These are phyloP conservation scores for Danio choprae DNA, from an alignment of 2,797 vertebrate genomes.

Conservation along the genomic window DNA sequence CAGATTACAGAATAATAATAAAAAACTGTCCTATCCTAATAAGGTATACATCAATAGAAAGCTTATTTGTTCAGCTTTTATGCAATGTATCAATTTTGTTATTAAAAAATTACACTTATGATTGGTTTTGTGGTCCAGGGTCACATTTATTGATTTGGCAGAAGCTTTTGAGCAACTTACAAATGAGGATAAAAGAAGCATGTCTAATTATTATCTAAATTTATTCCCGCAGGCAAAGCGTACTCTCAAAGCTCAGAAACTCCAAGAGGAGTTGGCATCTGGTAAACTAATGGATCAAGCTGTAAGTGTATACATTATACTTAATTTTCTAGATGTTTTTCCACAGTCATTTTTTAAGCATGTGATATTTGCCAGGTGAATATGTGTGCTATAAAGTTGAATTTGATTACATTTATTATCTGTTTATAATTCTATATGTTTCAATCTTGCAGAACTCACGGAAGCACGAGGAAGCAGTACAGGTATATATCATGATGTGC, in stretches of 20 bases:
- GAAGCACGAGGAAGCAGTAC: constrained; percentile 23
- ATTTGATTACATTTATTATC: neutral
- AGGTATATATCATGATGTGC: constrained; percentile 3
- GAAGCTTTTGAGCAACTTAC: too few relatives aligned
- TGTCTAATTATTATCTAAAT: neutral
- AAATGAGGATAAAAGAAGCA: neutral
- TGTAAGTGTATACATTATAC: constrained; percentile 74
- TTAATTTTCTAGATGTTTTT: neutral
- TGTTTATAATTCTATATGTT: neutral
- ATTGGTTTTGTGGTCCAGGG: too few relatives aligned
- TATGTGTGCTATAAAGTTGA: neutral
- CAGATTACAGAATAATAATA: too few relatives aligned
- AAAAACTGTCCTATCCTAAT: too few relatives aligned
- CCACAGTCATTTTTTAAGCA: neutral
- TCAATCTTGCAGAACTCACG: constrained; percentile 10
- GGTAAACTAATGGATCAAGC: constrained; percentile 91
- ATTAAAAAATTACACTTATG: too few relatives aligned
- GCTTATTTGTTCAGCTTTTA: too few relatives aligned
- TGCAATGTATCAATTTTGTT: too few relatives aligned
- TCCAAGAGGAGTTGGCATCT: constrained; percentile 96
- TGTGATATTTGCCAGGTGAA: too few relatives aligned
- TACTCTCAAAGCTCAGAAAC: constrained; percentile 96
- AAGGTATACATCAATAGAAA: too few relatives aligned
- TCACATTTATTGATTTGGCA: too few relatives aligned
- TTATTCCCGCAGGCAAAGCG: constrained; percentile 86